These are phyloP conservation scores for Noctua janthina DNA, from an alignment of 2,888 invertebrate species.

Conservation along the genomic window DNA sequence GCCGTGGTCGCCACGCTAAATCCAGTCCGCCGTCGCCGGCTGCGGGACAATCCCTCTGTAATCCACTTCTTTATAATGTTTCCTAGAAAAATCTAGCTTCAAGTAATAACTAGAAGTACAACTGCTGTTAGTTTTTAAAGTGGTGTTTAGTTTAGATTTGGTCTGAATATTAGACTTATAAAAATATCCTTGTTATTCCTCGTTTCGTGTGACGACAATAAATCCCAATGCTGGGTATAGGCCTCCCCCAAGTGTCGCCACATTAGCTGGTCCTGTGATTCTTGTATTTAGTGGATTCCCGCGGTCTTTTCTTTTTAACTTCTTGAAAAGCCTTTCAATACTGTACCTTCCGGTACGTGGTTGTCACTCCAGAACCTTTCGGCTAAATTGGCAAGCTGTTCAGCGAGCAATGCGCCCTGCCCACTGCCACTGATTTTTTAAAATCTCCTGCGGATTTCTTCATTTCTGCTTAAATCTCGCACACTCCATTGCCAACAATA, in stretches of 20 bases:
- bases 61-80: conserved; percentile 53
- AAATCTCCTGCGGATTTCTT: background rate
- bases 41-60: conserved; percentile 50
- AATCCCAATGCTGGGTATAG: background rate
- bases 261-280: background rate
- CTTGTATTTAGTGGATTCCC: background rate
- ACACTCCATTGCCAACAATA: background rate
- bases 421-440: background rate
- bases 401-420: background rate
- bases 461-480: background rate
- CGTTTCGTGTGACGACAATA: background rate
- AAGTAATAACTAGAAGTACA: conserved; percentile 32
- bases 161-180: background rate
- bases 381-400: background rate
- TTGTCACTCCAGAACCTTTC: background rate
- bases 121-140: conserved; percentile 17
- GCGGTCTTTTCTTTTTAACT: background rate
- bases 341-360: background rate
- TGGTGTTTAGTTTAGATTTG: background rate
- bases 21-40: conserved; percentile 51
- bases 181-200: background rate
- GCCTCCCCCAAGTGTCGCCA: no score
- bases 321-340: background rate
- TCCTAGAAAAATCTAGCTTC: conserved; percentile 60
- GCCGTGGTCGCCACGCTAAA: conserved; percentile 55